phyloP scores from a whole-genome alignment of 2,888 invertebrate genomes.

The Chloromyia formosa region DNA sequence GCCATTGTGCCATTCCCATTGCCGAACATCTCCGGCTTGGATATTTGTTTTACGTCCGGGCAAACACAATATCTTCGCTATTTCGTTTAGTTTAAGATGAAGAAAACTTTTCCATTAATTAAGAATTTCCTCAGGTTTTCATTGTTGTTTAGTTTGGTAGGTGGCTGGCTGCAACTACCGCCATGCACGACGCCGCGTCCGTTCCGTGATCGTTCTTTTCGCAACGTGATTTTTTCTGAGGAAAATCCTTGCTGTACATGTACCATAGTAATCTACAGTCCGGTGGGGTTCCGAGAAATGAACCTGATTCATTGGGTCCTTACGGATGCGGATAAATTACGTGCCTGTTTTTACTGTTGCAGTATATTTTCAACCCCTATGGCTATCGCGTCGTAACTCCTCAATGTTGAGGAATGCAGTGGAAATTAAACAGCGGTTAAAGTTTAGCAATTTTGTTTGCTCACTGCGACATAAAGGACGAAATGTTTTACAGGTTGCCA shows the following conservation, averaged over 20 bases:
- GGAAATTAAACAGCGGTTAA: slow-evolving; percentile 42
- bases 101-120: slow-evolving; percentile 50
- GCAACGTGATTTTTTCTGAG: not conserved
- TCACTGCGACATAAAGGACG: slow-evolving; percentile 30
- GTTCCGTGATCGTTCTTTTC: slow-evolving; percentile 3
- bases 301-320: slow-evolving; percentile 14
- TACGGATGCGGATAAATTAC: not conserved
- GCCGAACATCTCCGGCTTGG: slow-evolving; percentile 15
- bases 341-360: slow-evolving; percentile 2
- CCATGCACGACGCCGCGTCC: not conserved
- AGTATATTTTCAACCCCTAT: not conserved
- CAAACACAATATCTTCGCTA: slow-evolving; percentile 41
- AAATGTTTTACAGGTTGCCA: slow-evolving; percentile 4
- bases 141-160: slow-evolving; percentile 25
- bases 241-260: not conserved
- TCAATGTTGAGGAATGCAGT: slow-evolving; percentile 26
- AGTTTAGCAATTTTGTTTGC: slow-evolving; percentile 28
- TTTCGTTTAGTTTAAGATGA: slow-evolving; percentile 47
- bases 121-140: slow-evolving; percentile 47
- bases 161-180: not conserved
- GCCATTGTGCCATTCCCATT: slow-evolving; percentile 29
- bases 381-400: no score
- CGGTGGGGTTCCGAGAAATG: not conserved
- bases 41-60: slow-evolving; percentile 39
- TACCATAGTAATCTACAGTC: not conserved